These are phyloP conservation scores for Drosophila atripex DNA, from an alignment of 2,888 invertebrate species.

Conservation along the genomic window DNA sequence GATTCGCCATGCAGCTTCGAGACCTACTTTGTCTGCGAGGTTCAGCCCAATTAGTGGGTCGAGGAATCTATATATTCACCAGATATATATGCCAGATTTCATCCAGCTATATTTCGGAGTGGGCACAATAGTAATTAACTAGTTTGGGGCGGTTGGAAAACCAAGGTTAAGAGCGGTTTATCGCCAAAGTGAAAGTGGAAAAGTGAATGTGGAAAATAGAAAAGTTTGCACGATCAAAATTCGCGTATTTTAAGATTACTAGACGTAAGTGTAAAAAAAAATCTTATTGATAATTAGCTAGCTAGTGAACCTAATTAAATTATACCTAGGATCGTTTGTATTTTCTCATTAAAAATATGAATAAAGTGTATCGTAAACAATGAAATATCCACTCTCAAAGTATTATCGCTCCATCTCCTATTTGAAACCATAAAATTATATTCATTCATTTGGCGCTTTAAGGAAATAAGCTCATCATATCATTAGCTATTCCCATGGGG, in stretches of 20 bases:
- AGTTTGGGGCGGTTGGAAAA: conserved; percentile 4
- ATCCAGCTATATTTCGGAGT: background rate
- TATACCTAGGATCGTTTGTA: conserved; percentile 61
- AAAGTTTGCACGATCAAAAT: conserved; percentile 25
- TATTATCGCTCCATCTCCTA: too few species aligned
- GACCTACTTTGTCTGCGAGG: conserved; percentile 96
- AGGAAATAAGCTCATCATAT: conserved; percentile 27
- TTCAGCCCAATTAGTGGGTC: conserved; percentile 83
- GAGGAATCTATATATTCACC: background rate
- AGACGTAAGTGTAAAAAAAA: conserved; percentile 44
- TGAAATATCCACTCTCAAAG: too few species aligned
- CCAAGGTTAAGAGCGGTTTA: background rate
- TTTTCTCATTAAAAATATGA: conserved; percentile 55
- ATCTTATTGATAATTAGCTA: conserved; percentile 64
- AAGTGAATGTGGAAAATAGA: conserved; percentile 20
- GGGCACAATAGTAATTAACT: conserved; percentile 21
- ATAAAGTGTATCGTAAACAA: conserved; percentile 32
- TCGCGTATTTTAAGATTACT: conserved; percentile 33
- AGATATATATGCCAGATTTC: conserved; percentile 13
- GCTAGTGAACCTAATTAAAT: conserved; percentile 70
- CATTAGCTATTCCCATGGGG: conserved; percentile 28
- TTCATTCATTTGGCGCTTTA: conserved; percentile 21
- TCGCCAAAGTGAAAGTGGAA: conserved; percentile 4
- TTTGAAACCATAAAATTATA: conserved; percentile 13
- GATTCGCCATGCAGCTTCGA: conserved; percentile 97